These are phyloP conservation scores for Prionace glauca DNA, from an alignment of 2,797 vertebrate genomes.

Conservation along the genomic window DNA sequence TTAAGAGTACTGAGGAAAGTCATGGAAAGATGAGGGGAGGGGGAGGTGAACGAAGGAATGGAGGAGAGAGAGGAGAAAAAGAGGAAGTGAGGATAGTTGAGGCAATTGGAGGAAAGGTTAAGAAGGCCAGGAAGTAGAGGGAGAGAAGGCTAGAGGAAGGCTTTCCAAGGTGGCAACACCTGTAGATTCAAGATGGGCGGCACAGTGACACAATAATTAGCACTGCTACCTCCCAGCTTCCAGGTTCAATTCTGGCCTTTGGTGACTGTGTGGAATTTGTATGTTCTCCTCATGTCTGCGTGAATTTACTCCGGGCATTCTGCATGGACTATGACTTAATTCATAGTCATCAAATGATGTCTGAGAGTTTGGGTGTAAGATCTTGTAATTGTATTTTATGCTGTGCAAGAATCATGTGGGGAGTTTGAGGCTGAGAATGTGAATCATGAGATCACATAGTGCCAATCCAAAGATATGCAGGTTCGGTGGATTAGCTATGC, in stretches of 20 bases:
- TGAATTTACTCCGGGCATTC: too few relatives aligned
- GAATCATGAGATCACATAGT: not conserved
- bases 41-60: not conserved
- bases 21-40: not conserved
- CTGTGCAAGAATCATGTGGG: not conserved
- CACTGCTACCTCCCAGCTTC: too few relatives aligned
- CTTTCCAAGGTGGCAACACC: slow-evolving; percentile 55
- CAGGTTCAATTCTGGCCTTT: too few relatives aligned
- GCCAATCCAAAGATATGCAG: not conserved
- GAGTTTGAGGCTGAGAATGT: not conserved
- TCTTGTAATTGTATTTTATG: not conserved
- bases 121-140: slow-evolving; percentile 47
- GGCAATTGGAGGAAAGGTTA: slow-evolving; percentile 41
- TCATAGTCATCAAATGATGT: too few relatives aligned
- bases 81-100: not conserved
- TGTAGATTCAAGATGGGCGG: not conserved
- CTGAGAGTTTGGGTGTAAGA: too few relatives aligned
- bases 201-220: too few relatives aligned
- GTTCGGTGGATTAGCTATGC: too few relatives aligned
- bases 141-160: slow-evolving; percentile 49
- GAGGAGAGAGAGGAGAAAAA: not conserved
- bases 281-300: too few relatives aligned
- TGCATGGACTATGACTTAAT: not conserved
- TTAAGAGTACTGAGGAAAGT: not conserved
- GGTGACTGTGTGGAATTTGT: too few relatives aligned